phyloP scores from a whole-genome alignment of 2,113 vertebrate genomes.

The Heterocephalus glaber region DNA sequence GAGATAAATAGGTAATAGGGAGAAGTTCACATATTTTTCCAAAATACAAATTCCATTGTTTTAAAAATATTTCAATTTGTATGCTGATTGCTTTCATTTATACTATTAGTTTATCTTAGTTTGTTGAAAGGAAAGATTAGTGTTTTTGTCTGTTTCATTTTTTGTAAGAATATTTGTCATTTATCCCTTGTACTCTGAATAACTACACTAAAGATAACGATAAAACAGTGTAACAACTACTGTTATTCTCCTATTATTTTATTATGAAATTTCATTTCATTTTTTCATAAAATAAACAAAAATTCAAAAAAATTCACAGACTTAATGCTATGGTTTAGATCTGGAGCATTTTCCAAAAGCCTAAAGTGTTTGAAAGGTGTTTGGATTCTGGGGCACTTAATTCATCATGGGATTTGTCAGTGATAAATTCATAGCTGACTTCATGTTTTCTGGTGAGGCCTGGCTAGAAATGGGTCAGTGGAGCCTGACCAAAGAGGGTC shows the following conservation, averaged over 20 bases:
- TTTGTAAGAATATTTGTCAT: neutral
- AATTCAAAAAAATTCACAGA: neutral
- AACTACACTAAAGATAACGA: neutral
- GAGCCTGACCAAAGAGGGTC: neutral
- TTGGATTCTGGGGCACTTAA: neutral
- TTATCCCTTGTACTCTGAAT: neutral
- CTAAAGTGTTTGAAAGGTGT: neutral
- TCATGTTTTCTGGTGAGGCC: neutral
- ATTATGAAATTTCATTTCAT: neutral
- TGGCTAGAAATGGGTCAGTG: neutral
- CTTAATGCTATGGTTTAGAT: neutral
- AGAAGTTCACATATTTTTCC: neutral
- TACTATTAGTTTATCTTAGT: neutral
- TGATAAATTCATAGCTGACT: neutral
- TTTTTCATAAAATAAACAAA: neutral
- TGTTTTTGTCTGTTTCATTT: neutral
- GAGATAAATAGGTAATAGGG: neutral
- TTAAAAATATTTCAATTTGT: neutral
- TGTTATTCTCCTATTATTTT: neutral
- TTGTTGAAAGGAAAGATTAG: neutral
- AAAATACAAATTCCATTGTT: neutral
- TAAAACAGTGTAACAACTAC: neutral
- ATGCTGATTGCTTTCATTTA: neutral
- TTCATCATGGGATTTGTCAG: neutral
- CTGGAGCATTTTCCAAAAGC: neutral